phyloP scores from a whole-genome alignment of 2,888 invertebrate species.

The Orthonevra nobilis region DNA sequence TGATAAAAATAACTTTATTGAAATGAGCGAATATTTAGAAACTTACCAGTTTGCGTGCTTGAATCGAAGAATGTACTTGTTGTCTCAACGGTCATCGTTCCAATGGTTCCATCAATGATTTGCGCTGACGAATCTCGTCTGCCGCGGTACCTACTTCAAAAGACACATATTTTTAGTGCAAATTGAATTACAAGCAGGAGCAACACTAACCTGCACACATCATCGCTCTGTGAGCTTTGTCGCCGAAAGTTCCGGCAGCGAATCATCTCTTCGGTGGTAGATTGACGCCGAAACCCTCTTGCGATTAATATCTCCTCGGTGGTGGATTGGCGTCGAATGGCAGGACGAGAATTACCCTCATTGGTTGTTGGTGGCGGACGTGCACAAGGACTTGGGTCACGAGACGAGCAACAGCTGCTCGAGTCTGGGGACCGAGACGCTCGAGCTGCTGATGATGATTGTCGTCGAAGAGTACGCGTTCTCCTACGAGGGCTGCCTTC shows the following conservation, averaged over 20 bases:
- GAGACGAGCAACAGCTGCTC: constrained; percentile 87
- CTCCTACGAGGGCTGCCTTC: constrained; percentile 89
- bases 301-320: constrained; percentile 95
- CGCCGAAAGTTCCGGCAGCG: constrained; percentile 94
- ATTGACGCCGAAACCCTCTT: constrained; percentile 92
- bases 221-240: constrained; percentile 94
- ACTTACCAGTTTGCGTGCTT: constrained; percentile 95
- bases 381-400: constrained; percentile 92
- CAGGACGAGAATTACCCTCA: constrained; percentile 84
- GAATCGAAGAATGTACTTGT: constrained; percentile 95
- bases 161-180: no score
- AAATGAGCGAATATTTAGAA: no score
- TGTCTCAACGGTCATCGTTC: constrained; percentile 95
- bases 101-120: constrained; percentile 94
- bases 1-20: no score
- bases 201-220: constrained; percentile 82
- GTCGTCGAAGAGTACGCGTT: constrained; percentile 87
- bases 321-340: constrained; percentile 92
- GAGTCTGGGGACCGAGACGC: constrained; percentile 85
- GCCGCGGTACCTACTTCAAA: constrained; percentile 77
- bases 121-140: constrained; percentile 90
- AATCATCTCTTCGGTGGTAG: constrained; percentile 96
- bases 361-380: constrained; percentile 81
- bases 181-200: no score
- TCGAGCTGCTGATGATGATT: constrained; percentile 88